phyloP scores from a whole-genome alignment of 2,888 invertebrate genomes.

The Lasioglossum calceatum region DNA sequence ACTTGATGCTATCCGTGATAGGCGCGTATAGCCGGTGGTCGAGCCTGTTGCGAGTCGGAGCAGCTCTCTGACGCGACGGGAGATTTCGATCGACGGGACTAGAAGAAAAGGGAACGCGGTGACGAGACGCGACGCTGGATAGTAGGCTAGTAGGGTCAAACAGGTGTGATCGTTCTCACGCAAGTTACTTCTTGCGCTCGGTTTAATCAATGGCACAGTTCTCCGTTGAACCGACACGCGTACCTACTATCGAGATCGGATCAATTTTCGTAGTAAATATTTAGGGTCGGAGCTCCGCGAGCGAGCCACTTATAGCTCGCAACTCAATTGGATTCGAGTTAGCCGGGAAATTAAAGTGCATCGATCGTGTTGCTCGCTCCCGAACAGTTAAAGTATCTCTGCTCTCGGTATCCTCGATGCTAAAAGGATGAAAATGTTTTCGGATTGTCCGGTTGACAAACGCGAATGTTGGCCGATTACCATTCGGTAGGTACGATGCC shows the following conservation, averaged over 20 bases:
- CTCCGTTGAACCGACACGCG: conserved; percentile 6
- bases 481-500: too few species aligned
- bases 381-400: neutral
- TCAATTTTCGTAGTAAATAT: neutral
- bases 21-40: neutral
- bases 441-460: neutral
- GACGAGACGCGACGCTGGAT: neutral
- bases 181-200: conserved; percentile 25
- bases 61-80: neutral
- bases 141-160: conserved; percentile 21
- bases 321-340: neutral
- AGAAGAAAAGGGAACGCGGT: neutral
- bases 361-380: neutral
- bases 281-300: neutral
- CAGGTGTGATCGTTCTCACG: conserved; percentile 61
- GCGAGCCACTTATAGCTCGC: neutral
- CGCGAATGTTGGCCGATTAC: neutral
- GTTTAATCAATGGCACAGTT: conserved; percentile 38
- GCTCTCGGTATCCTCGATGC: neutral
- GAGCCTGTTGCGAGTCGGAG: neutral
- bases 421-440: neutral
- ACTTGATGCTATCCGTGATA: neutral
- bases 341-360: conserved; percentile 1
- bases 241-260: neutral
- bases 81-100: neutral